Evolutionary conservation across 2,797 vertebrate species (phyloP), one percentile per base, ranked within the genome.

Genomic region (Gymnopithys bicolor): DNA sequence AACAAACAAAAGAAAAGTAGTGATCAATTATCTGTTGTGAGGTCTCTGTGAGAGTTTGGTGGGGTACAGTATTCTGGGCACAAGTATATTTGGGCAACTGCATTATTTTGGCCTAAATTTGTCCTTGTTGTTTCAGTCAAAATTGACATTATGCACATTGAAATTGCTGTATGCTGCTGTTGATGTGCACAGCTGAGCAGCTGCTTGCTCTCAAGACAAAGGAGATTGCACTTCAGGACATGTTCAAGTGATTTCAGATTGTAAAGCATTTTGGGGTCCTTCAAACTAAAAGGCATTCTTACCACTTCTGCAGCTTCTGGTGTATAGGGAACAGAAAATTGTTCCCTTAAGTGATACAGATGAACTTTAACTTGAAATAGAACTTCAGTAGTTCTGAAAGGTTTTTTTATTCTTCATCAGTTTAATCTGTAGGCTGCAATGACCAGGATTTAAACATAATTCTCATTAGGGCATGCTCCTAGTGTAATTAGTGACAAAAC

Each of bases 131-230:
- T 81, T 95, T 84, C 48, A 76, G 67, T 73, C 55, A 69, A 66
- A 71, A 66, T 22, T 80, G 7, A 67, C 69, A 86, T 17, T 86
- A 64, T 88, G 76, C 28, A 33, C 37, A 74, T 78, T 41, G 69
- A 68, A 86, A 88, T 62, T 76, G 52, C 83, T 88, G 53, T 70
- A 51, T 55, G 92, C 56, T 94, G 71, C 55, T 81, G 66, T 67
- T 86, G 63, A 13, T 82, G 67, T 51, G 70, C 78, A 59, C 59
- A 84, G 92, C 49, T 60, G 84, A 96, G 77, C 93, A 95, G 83
- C 95, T 96, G 94, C 85, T 96, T 21, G 45, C 80, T 95, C 92
- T 94, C 60, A 75, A 76, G 80, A 93, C 91, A 94, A 93, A 91
- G 85, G n/a, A 84, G 37, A 37, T 74, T 95, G 67, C 91, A 76